phyloP scores from a whole-genome alignment of 2,797 vertebrate species.

The Anisognathus igniventris region DNA sequence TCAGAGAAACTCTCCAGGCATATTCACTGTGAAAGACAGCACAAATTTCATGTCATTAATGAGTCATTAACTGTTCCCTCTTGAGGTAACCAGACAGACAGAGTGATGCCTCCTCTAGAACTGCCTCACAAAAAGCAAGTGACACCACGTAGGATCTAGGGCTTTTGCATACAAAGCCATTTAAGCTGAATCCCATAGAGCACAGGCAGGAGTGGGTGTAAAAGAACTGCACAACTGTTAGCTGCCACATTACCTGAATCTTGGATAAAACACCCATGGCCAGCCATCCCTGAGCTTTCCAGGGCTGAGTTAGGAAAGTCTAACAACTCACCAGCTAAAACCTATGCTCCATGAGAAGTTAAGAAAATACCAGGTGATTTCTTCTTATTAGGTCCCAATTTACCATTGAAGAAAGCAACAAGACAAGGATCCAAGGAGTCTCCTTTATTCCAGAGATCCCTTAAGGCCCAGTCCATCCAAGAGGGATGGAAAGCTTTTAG shows the following conservation, averaged over 20 bases:
- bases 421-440: neutral
- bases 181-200: neutral
- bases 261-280: neutral
- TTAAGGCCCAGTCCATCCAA: neutral
- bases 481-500: neutral
- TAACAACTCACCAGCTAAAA: neutral
- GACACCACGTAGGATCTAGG: neutral
- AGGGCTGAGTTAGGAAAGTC: neutral
- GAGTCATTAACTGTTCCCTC: neutral
- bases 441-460: neutral
- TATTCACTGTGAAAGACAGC: neutral
- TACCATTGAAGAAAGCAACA: neutral
- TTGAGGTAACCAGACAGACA: neutral
- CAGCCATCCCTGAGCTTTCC: neutral
- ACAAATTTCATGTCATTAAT: fast-evolving
- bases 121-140: fast-evolving
- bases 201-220: fast-evolving
- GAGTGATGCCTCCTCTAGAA: neutral
- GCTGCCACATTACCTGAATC: neutral
- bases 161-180: neutral
- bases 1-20: fast-evolving
- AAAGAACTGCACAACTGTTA: neutral
- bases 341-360: neutral
- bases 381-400: neutral
- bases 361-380: neutral